Conservation (phyloP, 2,888 invertebrate genomes). For the Pedicia rivosa region DNA sequence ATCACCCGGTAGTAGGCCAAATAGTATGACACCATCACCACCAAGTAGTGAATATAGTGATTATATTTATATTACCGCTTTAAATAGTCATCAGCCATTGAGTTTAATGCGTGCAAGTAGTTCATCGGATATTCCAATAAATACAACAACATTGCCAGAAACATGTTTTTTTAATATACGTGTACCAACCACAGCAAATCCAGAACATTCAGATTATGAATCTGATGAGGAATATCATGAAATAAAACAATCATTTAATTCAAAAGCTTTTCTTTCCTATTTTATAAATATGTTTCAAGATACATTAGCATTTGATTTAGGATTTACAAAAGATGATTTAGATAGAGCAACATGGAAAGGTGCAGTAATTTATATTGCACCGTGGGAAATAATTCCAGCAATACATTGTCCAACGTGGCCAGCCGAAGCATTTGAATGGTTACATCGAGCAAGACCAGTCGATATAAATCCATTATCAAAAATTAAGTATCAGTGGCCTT, state of each 20-base stretch:
- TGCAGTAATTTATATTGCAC: constrained; percentile 46
- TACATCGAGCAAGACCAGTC: constrained; percentile 39
- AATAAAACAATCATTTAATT: constrained; percentile 38
- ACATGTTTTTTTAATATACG: constrained; percentile 20
- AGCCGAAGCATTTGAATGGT: constrained; percentile 50
- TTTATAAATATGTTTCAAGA: constrained; percentile 48
- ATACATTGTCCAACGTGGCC: constrained; percentile 52
- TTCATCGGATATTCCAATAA: constrained; percentile 7
- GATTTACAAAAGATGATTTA: constrained; percentile 37
- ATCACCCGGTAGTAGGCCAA: background rate
- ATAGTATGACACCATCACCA: constrained; percentile 2
- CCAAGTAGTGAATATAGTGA: constrained; percentile 20
- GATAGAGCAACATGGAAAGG: constrained; percentile 42
- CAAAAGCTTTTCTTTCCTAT: constrained; percentile 48
- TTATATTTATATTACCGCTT: constrained; percentile 43
- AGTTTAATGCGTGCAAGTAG: constrained; percentile 14
- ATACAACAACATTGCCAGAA: constrained; percentile 18
- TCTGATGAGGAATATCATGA: constrained; percentile 13
- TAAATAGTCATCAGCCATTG: constrained; percentile 41
- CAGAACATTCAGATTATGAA: constrained; percentile 15
- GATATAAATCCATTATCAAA: constrained; percentile 40
- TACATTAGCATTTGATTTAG: constrained; percentile 39
- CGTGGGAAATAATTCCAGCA: constrained; percentile 55
- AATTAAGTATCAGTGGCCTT: constrained; percentile 51
- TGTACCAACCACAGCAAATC: constrained; percentile 7